A percentile compares a stretch with the other conserved stretches of the same genome.
phyloP scores from a whole-genome alignment of 2,888 invertebrate species.

The Vesta saturnalis region DNA sequence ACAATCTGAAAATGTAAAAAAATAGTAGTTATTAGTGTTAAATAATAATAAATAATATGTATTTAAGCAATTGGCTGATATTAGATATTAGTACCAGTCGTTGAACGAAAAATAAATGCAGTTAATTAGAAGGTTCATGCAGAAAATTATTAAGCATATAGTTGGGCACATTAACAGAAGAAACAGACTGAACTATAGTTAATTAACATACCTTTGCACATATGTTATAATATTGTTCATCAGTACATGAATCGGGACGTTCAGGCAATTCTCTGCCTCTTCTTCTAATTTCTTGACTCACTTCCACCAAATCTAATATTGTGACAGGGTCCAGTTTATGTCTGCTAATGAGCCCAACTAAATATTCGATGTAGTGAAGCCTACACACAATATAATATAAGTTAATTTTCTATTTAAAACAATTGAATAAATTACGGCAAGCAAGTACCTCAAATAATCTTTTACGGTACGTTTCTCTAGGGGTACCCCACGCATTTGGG shows the following conservation, averaged over 20 bases:
- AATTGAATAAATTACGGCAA: not conserved
- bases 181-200: conserved; percentile 36
- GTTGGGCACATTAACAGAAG: conserved; percentile 55
- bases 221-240: conserved; percentile 84
- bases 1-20: conserved; percentile 71
- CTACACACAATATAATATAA: conserved; percentile 68
- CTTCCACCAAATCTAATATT: conserved; percentile 87
- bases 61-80: no score
- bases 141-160: conserved; percentile 4
- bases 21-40: conserved; percentile 14
- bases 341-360: conserved; percentile 87
- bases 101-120: no score
- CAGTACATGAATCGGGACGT: conserved; percentile 83
- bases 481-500: conserved; percentile 79
- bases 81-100: no score
- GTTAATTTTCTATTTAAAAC: not conserved
- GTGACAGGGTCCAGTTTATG: conserved; percentile 87
- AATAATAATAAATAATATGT: conserved; percentile 10
- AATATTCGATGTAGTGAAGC: conserved; percentile 95
- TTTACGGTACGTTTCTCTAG: conserved; percentile 72
- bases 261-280: conserved; percentile 86
- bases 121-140: conserved; percentile 19
- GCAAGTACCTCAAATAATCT: conserved; percentile 70
- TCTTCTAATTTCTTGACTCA: conserved; percentile 86
- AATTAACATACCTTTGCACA: conserved; percentile 80